Conservation (phyloP, 2,888 invertebrate species). For the Sclerodermus sp. region DNA sequence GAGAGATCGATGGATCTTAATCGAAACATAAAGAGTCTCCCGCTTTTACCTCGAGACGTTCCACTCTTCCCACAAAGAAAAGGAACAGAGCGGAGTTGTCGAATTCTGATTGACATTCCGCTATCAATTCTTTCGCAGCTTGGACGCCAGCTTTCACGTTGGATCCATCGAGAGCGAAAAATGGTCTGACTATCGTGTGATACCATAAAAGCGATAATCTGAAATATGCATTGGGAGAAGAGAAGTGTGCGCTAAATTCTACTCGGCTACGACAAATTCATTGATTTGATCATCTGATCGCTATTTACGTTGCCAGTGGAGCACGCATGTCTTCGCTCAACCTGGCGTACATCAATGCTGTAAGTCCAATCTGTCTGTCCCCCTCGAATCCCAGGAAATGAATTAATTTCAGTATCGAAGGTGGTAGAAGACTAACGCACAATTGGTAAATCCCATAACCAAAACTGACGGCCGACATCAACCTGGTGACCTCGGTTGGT, state of each 20-base stretch:
- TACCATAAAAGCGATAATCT: constrained; percentile 63
- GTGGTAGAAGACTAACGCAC: constrained; percentile 69
- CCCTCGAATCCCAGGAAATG: constrained; percentile 70
- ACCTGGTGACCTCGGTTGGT: constrained; percentile 61
- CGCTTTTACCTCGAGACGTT: constrained; percentile 63
- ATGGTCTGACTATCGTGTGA: constrained; percentile 70
- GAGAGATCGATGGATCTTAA: not conserved
- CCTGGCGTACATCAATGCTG: constrained; percentile 65
- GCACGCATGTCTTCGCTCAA: constrained; percentile 69
- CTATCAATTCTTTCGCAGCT: constrained; percentile 60
- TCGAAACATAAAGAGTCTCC: not conserved
- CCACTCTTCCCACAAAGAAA: constrained; percentile 68
- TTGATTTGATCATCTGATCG: no score
- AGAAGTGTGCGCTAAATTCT: not conserved
- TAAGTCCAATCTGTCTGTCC: constrained; percentile 63
- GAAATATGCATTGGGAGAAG: not conserved
- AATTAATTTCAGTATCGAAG: constrained; percentile 64
- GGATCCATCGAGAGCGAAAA: constrained; percentile 67
- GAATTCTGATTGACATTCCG: constrained; percentile 62
- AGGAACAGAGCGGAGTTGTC: constrained; percentile 67
- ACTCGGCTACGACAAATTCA: no score
- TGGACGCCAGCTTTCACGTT: constrained; percentile 64
- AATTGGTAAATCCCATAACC: constrained; percentile 72
- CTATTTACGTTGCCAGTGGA: constrained; percentile 68
- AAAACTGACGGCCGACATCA: constrained; percentile 71